A percentile compares a stretch with the other conserved stretches of the same genome.
Conservation (phyloP, 2,888 invertebrate species). For the Lampropteryx suffumata region DNA sequence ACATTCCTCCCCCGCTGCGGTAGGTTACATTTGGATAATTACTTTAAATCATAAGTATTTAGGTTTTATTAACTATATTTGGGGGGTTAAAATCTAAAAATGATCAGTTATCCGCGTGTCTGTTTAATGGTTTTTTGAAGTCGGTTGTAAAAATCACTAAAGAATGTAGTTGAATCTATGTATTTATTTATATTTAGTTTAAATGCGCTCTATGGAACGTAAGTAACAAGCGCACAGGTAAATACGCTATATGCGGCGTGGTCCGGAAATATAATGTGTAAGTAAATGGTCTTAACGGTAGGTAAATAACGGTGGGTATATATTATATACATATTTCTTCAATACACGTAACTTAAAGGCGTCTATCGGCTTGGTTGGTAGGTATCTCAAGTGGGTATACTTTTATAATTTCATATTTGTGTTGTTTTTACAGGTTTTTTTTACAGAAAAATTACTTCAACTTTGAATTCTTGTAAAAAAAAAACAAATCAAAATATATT, state of each 20-base stretch:
- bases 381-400: constrained; percentile 47
- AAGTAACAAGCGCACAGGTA: constrained; percentile 38
- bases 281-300: constrained; percentile 49
- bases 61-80: neutral
- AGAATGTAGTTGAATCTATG: constrained; percentile 29
- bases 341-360: constrained; percentile 29
- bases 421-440: constrained; percentile 18
- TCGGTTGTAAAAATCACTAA: constrained; percentile 18
- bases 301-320: constrained; percentile 63
- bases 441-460: constrained; percentile 10
- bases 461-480: too few relatives aligned
- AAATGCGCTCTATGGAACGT: constrained; percentile 30
- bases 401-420: constrained; percentile 25
- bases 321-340: constrained; percentile 28
- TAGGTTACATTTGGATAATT: too few relatives aligned
- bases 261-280: constrained; percentile 25
- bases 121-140: constrained; percentile 10
- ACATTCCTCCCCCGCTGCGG: too few relatives aligned
- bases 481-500: too few relatives aligned
- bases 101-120: too few relatives aligned
- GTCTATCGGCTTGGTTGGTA: constrained; percentile 67
- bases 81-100: neutral
- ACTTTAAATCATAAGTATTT: too few relatives aligned
- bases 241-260: constrained; percentile 29
- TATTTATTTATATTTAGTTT: constrained; percentile 21